Evolutionary conservation across 2,113 vertebrate species (phyloP), one percentile per base, ranked within the genome.

Genomic region (Peromyscus polionotus): DNA sequence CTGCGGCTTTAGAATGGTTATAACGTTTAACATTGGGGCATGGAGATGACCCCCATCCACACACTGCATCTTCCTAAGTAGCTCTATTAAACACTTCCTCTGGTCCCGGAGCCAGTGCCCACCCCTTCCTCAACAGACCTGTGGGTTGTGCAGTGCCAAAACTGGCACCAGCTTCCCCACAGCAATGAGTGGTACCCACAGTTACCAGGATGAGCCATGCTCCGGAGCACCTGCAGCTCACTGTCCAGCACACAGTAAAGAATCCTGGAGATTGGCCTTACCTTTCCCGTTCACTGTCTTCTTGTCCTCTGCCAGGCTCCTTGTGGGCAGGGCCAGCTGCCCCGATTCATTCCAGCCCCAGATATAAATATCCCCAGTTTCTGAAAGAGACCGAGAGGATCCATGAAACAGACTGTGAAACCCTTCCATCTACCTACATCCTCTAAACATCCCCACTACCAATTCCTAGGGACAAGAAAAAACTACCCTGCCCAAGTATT

Each of bases 291-390:
- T 0, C 6, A 19, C 67, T 0, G 7, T 63, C 0, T 48, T 42
- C 67, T 1, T 79, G 36, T 92, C 93, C 85, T 97, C 98, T 0
- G 90, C 98, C 96, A 99, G 94, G 1, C 97, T 95, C 72, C 96
- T 99, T 79, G 98, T 98, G 65, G 99, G 99, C 96, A 99, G 98
- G 16, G 99, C 99, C 88, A 99, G 98, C 98, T 99, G 99, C 0
- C 99, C 99, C 0, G 99, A 99, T 86, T 99, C 99, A 8, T 99
- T 99, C 99, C 99, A 99, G 96, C 99, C 99, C 99, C 99, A 99
- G 88, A 99, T 8, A 4, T 99, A 99, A 65, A 99, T 95, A 83
- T 99, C 99, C 31, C 99, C 99, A 0, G 98, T 98, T 68, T 98
- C 99, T 99, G 97, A 0, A 76, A 16, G 7, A 39, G 2, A 39